Evolutionary conservation across 2,888 invertebrate genomes (phyloP).

Genomic region (Dicycla oo): DNA sequence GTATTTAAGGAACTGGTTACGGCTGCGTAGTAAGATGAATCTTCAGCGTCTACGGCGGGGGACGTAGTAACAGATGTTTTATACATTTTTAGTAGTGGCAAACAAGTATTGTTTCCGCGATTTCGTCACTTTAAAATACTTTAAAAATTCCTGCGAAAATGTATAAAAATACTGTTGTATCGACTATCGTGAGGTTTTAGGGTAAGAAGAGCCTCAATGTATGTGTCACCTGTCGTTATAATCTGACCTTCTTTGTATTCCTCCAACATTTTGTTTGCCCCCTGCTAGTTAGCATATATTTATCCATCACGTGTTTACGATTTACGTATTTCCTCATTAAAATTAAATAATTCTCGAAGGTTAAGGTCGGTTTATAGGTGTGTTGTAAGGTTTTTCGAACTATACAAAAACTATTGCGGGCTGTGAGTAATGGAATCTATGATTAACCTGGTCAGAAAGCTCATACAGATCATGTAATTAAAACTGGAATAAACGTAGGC

Average conservation of each 20-base stretch:
- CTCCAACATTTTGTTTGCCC: constrained; percentile 42
- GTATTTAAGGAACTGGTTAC: constrained; percentile 67
- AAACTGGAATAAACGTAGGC: constrained; percentile 1
- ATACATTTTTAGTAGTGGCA: constrained; percentile 32
- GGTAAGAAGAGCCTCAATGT: constrained; percentile 24
- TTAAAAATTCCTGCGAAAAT: constrained; percentile 15
- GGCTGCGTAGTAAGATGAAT: constrained; percentile 53
- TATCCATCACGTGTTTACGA: constrained; percentile 50
- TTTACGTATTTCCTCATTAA: constrained; percentile 56
- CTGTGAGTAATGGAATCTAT: constrained; percentile 36
- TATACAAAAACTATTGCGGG: constrained; percentile 12
- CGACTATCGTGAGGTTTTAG: constrained; percentile 17
- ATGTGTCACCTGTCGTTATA: constrained; percentile 35
- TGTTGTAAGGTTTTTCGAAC: constrained; percentile 7
- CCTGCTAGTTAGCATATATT: constrained; percentile 55
- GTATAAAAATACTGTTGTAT: background rate
- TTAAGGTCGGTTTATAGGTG: constrained; percentile 49
- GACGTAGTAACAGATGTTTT: constrained; percentile 59
- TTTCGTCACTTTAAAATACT: constrained; percentile 18
- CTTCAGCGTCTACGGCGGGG: constrained; percentile 18
- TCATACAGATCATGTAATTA: constrained; percentile 10
- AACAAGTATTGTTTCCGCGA: constrained; percentile 44
- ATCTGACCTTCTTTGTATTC: constrained; percentile 56
- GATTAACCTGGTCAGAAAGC: constrained; percentile 17
- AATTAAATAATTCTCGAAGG: constrained; percentile 58